Base-by-base conservation (phyloP, 2,113 vertebrate species). In the Lathamus discolor region DNA sequence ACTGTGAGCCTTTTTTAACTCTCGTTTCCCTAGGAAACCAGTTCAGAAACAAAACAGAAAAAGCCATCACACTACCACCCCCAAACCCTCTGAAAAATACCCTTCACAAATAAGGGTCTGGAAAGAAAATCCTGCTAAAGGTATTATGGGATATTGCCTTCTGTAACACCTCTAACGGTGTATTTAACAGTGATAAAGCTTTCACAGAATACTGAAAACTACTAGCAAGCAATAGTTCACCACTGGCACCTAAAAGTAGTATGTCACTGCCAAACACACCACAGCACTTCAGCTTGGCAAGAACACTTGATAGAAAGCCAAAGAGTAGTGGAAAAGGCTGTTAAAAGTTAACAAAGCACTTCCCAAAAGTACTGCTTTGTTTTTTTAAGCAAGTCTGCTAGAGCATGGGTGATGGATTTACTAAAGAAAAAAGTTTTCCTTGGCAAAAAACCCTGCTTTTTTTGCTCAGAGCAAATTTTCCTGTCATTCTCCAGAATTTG, bases 311-410 rank as follows among this genome's bases (percentile, higher is more conserved):
- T 10, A 83, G 28, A 83, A 94, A 95, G 92, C 95, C 96, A 96
- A 76, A 91, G 95, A 96, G 93, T 96, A 97, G 96, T 95, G 95
- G 93, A 96, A 96, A 97, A 96, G 92, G 88, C 96, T 96, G 92
- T 92, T 95, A 94, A 67, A 97, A 96, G 88, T 96, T 97, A 97
- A 95, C 96, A 96, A 96, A 96, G 95, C 92, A 96, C 96, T 96
- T 97, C 95, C 96, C 96, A 93, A 96, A 96, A 96, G 96, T 93
- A 96, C 92, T 86, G 81, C 64, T 97, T 95, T 96, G 93, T 39
- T 96, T 97, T 95, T 96, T 86, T 96, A 95, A 81, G 96, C 96
- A 92, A 96, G 88, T 95, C 88, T 94, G 91, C 90, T 92, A 94
- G 66, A 86, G 83, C 83, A 96, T 41, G 92, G 96, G 81, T 94